Conservation (phyloP, 2,888 invertebrate species). For the Drosophila robusta region DNA sequence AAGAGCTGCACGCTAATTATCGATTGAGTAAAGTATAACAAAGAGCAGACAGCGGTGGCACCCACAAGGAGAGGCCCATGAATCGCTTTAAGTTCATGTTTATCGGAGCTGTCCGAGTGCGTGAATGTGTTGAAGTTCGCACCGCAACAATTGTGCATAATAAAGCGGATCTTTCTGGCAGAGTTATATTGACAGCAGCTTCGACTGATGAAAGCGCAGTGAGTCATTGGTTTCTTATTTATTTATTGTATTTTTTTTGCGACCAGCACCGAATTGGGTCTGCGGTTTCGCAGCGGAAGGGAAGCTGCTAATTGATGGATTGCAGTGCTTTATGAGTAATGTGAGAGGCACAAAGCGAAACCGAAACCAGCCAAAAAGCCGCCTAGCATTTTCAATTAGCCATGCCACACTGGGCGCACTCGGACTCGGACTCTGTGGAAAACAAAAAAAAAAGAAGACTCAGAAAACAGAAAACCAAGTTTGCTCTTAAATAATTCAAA, state of each 20-base stretch:
- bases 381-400: conserved; percentile 67
- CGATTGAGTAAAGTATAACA: conserved; percentile 70
- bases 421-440: conserved; percentile 5
- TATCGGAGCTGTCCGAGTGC: conserved; percentile 43
- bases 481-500: conserved; percentile 73
- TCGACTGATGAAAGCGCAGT: conserved; percentile 58
- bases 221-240: conserved; percentile 57
- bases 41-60: no score
- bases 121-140: conserved; percentile 45
- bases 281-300: conserved; percentile 41
- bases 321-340: conserved; percentile 67
- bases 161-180: conserved; percentile 58
- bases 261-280: not conserved
- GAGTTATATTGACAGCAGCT: conserved; percentile 74
- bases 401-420: conserved; percentile 42
- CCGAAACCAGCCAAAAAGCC: conserved; percentile 40
- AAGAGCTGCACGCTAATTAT: conserved; percentile 67
- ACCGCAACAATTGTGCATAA: conserved; percentile 53
- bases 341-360: conserved; percentile 13
- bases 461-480: conserved; percentile 8
- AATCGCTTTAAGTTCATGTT: conserved; percentile 29
- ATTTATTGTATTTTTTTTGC: conserved; percentile 8
- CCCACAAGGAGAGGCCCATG: conserved; percentile 16
- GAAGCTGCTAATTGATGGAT: conserved; percentile 76
- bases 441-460: not conserved